Conservation (phyloP, 2,888 invertebrate species). For the Griposia aprilina region DNA sequence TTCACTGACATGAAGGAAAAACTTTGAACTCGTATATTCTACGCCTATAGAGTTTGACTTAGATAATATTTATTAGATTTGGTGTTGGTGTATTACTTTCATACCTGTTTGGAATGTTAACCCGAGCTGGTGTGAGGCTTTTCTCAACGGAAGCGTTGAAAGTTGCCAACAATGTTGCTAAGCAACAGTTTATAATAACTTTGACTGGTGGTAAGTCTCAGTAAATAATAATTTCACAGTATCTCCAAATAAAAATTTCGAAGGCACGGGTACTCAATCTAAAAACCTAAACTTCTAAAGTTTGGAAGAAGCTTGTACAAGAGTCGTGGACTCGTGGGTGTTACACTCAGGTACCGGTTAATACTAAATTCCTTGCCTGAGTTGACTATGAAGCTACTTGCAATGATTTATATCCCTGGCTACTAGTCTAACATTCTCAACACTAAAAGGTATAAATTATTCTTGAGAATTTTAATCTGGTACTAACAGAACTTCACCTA, state of each 20-base stretch:
- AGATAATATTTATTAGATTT: slow-evolving; percentile 11
- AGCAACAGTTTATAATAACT: slow-evolving; percentile 85
- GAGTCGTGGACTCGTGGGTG: background rate
- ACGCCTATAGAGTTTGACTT: background rate
- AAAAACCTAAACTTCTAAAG: no score
- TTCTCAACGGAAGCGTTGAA: slow-evolving; percentile 84
- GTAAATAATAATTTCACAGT: background rate
- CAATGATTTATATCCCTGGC: background rate
- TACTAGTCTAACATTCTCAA: background rate
- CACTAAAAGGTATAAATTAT: no score
- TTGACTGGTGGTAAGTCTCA: slow-evolving; percentile 77
- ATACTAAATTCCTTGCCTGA: background rate
- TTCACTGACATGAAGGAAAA: no score
- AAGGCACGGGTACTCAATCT: background rate
- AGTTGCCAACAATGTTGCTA: slow-evolving; percentile 87
- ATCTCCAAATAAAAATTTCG: background rate
- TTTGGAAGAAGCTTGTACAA: no score
- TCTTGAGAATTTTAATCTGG: background rate
- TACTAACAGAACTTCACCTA: background rate
- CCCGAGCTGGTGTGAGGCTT: slow-evolving; percentile 78
- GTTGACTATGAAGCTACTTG: background rate
- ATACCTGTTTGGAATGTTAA: slow-evolving; percentile 81
- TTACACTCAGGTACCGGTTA: background rate
- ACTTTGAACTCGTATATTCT: background rate
- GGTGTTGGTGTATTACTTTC: slow-evolving; percentile 11